Evolutionary conservation across 2,113 vertebrate species (phyloP).

Genomic region (Emydura subglobosa): DNA sequence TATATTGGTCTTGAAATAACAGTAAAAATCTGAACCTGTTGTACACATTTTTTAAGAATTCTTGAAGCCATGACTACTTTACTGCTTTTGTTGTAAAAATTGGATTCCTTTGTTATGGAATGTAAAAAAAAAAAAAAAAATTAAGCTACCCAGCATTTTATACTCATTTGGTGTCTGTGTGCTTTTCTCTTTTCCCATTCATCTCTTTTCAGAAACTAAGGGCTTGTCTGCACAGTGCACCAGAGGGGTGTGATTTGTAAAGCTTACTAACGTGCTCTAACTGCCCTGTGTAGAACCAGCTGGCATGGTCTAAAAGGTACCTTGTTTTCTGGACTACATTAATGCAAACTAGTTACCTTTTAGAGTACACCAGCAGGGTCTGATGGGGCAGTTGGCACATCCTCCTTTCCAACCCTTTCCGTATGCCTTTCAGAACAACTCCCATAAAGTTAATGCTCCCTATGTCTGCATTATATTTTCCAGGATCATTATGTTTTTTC

Average conservation of each 20-base stretch:
- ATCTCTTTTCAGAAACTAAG: neutral
- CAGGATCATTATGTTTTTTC: neutral
- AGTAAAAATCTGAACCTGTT: slow-evolving; percentile 34
- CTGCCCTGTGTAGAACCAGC: neutral
- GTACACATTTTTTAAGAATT: slow-evolving; percentile 44
- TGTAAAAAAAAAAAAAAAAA: neutral
- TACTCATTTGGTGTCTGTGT: slow-evolving; percentile 12
- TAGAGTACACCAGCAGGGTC: neutral
- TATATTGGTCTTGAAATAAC: slow-evolving; percentile 67
- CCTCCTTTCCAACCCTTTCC: neutral
- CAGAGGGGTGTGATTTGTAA: neutral
- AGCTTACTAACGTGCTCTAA: neutral
- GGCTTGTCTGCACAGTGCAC: neutral
- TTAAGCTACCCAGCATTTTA: neutral
- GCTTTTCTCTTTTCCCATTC: neutral
- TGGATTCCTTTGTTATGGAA: slow-evolving; percentile 1
- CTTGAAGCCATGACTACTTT: slow-evolving; percentile 5
- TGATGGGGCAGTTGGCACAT: neutral
- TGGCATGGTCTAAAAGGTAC: neutral
- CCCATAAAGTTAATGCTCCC: neutral
- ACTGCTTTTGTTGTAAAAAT: slow-evolving; percentile 21
- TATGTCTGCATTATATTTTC: neutral
- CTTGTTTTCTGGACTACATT: neutral
- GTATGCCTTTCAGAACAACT: neutral
- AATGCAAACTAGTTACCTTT: neutral